phyloP scores from a whole-genome alignment of 2,888 invertebrate genomes.

The Protula sp. region DNA sequence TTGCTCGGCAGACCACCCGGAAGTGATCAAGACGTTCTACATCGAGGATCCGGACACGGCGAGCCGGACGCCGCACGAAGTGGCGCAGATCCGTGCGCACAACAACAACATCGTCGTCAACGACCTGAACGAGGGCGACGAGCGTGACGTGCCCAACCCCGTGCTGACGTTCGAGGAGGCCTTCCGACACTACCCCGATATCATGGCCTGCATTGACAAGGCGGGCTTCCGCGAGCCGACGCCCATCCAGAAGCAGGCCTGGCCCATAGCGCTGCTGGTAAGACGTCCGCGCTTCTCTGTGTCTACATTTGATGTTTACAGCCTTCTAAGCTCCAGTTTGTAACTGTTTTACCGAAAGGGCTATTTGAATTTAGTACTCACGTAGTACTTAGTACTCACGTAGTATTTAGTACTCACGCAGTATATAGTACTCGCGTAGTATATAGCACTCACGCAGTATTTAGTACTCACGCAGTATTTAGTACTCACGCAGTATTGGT shows the following conservation, averaged over 20 bases:
- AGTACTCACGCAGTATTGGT: no score
- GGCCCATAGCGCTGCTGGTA: constrained; percentile 92
- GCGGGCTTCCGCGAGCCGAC: not conserved
- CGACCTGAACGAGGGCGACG: constrained; percentile 33
- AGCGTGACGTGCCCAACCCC: constrained; percentile 66
- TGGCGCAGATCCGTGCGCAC: constrained; percentile 58
- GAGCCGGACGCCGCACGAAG: constrained; percentile 63
- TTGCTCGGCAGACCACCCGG: constrained; percentile 61
- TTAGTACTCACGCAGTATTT: no score
- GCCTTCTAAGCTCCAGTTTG: no score
- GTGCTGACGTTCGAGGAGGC: constrained; percentile 76
- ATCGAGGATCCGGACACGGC: constrained; percentile 69
- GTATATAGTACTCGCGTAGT: no score
- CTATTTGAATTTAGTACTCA: no score
- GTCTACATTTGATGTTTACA: no score
- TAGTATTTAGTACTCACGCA: no score
- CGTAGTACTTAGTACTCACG: no score
- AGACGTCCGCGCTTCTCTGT: no score
- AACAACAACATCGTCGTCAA: constrained; percentile 64
- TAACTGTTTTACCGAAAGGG: no score
- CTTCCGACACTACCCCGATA: constrained; percentile 66
- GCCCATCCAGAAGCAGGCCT: constrained; percentile 77
- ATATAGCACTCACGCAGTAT: no score
- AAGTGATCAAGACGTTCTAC: constrained; percentile 77
- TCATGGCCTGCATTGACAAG: not conserved